A percentile compares a stretch with the other conserved stretches of the same genome.
Evolutionary conservation across 2,888 invertebrate genomes (phyloP).

Genomic region (Cloeon dipterum): DNA sequence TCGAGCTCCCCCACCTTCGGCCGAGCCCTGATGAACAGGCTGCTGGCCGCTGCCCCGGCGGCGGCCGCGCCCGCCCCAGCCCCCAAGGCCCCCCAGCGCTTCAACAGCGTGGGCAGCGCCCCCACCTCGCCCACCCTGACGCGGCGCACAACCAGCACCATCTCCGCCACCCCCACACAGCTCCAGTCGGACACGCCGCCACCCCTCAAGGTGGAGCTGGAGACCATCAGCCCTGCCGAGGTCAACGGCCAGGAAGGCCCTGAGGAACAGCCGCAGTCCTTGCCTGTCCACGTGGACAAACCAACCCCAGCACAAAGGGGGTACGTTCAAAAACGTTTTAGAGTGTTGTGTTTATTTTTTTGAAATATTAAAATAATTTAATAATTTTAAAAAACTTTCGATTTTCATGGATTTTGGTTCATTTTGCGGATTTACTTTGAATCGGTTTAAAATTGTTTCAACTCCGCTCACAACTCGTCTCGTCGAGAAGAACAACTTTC

Average conservation of each 20-base stretch:
- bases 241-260: constrained; percentile 26
- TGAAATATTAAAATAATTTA: neutral
- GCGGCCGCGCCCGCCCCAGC: constrained; percentile 21
- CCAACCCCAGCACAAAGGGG: constrained; percentile 21
- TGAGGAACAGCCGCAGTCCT: constrained; percentile 31
- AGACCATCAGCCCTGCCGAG: constrained; percentile 8
- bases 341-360: neutral
- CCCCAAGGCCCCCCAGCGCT: constrained; percentile 18
- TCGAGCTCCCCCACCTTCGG: constrained; percentile 28
- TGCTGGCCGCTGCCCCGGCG: constrained; percentile 29
- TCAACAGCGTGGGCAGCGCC: constrained; percentile 21
- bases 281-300: constrained; percentile 17
- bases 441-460: no score
- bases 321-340: constrained; percentile 21
- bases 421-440: no score
- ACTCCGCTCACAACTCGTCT: no score
- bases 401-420: no score
- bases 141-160: constrained; percentile 9
- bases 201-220: constrained; percentile 6
- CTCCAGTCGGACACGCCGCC: constrained; percentile 8
- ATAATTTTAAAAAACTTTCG: neutral
- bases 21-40: constrained; percentile 37
- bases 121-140: constrained; percentile 20
- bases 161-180: constrained; percentile 9
- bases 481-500: no score